Base-by-base conservation (phyloP, 2,888 invertebrate species). In the Abrostola triplasia region DNA sequence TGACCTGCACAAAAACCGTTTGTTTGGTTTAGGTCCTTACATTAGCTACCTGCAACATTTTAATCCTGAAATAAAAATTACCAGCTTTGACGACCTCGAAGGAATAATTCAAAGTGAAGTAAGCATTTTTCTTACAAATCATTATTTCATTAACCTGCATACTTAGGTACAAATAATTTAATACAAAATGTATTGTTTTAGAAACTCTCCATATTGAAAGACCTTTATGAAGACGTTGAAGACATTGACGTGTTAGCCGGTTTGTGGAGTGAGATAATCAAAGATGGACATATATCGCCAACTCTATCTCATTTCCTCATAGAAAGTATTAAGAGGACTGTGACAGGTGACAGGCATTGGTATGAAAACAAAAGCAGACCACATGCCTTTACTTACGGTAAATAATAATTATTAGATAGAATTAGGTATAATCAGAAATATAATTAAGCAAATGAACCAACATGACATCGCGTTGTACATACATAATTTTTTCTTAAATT, bases 1-100 rank as follows among this genome's bases (percentile, higher is more conserved):
- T 11, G 65, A 66, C 24, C 64, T 66, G 57, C 57, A 64, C 9
- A 66, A 66, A 11, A 57, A 48, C 13, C 65, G 64, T 7, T 5
- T 64, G 12, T 53, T 64, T 0, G 65, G 64, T 12, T 4, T 66
- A 4, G 38, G 13, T 0, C 64, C 64, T 9, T 64, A 64, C 12
- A 11, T 57, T 8, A 57, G 64, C 38, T 66, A 64, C 12, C 10
- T 64, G 5, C 1, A 42, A 5, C 0, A 36, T 37, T 66, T 24
- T 24, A 24, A 51, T 35, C 49, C 37, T 11, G 56, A 64, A 1
- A 35, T 36, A 37, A 53, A 64, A n/a, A 57, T 66, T 41, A 48
- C 10, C 1, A n/a, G 57, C 37, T 57, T 57, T 37, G 42, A 66
- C 8, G 65, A 64, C 52, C 41, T 66, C 5, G 5, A 47, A 24